Evolutionary conservation across 2,888 invertebrate genomes (phyloP).

Genomic region (Tupiocoris notatus): DNA sequence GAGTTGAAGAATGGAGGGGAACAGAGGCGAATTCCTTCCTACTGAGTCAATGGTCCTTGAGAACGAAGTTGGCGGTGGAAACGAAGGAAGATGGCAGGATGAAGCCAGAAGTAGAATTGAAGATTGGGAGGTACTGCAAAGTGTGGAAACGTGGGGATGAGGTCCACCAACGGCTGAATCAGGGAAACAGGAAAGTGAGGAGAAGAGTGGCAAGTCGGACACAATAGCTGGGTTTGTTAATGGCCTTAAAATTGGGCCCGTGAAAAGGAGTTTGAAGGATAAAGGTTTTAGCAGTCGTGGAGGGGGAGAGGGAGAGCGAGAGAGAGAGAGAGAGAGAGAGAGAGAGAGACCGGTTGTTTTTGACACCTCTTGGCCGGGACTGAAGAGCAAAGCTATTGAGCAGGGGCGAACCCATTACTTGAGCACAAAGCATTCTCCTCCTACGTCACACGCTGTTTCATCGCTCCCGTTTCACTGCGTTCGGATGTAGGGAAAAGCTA

Average conservation of each 20-base stretch:
- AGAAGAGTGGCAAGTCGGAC: slow-evolving; percentile 10
- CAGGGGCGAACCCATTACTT: slow-evolving; percentile 28
- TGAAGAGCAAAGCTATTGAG: slow-evolving; percentile 29
- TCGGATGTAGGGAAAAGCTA: too few relatives aligned
- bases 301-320: too few relatives aligned
- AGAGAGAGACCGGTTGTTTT: slow-evolving; percentile 36
- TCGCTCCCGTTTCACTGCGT: too few relatives aligned
- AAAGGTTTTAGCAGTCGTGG: slow-evolving; percentile 38
- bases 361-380: slow-evolving; percentile 38
- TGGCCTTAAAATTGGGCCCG: slow-evolving; percentile 35
- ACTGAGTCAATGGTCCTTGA: slow-evolving; percentile 14
- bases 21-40: neutral
- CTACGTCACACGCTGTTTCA: too few relatives aligned
- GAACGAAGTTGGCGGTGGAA: slow-evolving; percentile 3
- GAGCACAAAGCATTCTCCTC: slow-evolving; percentile 27
- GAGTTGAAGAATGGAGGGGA: too few relatives aligned
- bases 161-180: neutral
- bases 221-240: slow-evolving; percentile 36
- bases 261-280: slow-evolving; percentile 39
- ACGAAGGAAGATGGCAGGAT: neutral
- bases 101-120: neutral
- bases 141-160: neutral
- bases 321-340: too few relatives aligned
- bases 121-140: neutral
- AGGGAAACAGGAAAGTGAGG: neutral